These are phyloP conservation scores for Rhagoletis zephyria DNA, from an alignment of 1,140 invertebrate species.

Conservation along the genomic window DNA sequence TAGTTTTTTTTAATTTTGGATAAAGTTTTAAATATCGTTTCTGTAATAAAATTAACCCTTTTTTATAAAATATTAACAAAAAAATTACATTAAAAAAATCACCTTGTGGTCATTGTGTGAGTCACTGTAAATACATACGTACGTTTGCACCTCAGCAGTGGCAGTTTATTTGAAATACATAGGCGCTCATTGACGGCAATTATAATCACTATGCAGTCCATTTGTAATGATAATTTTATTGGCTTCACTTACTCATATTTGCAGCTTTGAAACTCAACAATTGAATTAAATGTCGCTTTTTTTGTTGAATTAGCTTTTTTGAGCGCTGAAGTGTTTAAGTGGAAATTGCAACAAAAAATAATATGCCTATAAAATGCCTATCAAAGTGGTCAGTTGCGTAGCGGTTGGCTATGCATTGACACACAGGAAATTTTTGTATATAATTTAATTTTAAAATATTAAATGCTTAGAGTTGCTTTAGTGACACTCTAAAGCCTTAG, in stretches of 20 bases:
- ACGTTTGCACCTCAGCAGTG: neutral
- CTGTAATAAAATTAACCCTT: no score
- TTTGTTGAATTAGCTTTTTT: neutral
- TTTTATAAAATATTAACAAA: no score
- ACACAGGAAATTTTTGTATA: neutral
- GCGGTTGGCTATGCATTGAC: neutral
- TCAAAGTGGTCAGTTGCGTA: neutral
- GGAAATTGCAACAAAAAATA: neutral
- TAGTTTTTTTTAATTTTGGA: no score
- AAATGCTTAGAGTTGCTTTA: no score
- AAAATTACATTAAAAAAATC: no score
- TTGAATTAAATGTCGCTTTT: neutral
- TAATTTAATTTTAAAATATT: no score
- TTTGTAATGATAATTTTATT: slow-evolving; percentile 47
- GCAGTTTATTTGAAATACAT: neutral
- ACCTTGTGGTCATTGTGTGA: no score
- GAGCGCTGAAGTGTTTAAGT: neutral
- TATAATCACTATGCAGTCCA: neutral
- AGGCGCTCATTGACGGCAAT: neutral
- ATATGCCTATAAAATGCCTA: no score
- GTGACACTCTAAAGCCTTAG: no score
- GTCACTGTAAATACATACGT: no score
- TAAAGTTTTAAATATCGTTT: no score
- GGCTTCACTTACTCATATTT: neutral
- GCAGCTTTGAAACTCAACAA: neutral